Conservation (phyloP, 2,888 invertebrate genomes). For the Stictocephala bisonia region DNA sequence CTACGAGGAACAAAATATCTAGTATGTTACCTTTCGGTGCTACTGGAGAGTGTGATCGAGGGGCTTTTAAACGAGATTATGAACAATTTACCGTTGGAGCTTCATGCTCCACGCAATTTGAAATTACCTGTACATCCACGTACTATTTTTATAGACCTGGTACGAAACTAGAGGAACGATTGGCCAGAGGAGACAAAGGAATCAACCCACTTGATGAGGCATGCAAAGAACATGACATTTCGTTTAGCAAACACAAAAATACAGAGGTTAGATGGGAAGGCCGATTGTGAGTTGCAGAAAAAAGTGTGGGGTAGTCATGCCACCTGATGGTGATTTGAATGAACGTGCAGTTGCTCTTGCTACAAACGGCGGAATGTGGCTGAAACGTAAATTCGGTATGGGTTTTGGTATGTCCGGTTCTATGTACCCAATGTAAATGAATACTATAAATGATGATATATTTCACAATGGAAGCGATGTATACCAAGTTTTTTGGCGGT, state of each 20-base stretch:
- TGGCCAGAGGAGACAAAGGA: conserved; percentile 34
- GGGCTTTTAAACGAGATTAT: conserved; percentile 30
- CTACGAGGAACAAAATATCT: conserved; percentile 27
- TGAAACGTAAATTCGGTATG: conserved; percentile 18
- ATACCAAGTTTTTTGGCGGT: too few species aligned
- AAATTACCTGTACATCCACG: too few species aligned
- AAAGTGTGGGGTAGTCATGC: conserved; percentile 43
- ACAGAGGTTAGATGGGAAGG: conserved; percentile 31
- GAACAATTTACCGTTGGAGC: conserved; percentile 41
- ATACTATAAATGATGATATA: too few species aligned
- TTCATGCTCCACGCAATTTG: conserved; percentile 51
- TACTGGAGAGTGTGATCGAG: conserved; percentile 17
- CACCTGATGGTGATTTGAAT: conserved; percentile 31
- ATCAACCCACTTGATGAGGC: conserved; percentile 52
- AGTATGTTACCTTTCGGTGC: conserved; percentile 4
- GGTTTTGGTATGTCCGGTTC: background rate
- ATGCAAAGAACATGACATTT: conserved; percentile 51
- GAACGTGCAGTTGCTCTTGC: conserved; percentile 41
- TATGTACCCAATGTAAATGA: too few species aligned
- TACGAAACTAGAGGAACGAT: conserved; percentile 44
- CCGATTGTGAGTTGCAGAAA: conserved; percentile 45
- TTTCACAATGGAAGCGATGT: too few species aligned
- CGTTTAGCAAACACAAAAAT: conserved; percentile 40
- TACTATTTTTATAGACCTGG: conserved; percentile 50
- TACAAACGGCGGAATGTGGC: conserved; percentile 19